These are phyloP conservation scores for Amiota communis DNA, from an alignment of 2,888 invertebrate genomes.

Conservation along the genomic window DNA sequence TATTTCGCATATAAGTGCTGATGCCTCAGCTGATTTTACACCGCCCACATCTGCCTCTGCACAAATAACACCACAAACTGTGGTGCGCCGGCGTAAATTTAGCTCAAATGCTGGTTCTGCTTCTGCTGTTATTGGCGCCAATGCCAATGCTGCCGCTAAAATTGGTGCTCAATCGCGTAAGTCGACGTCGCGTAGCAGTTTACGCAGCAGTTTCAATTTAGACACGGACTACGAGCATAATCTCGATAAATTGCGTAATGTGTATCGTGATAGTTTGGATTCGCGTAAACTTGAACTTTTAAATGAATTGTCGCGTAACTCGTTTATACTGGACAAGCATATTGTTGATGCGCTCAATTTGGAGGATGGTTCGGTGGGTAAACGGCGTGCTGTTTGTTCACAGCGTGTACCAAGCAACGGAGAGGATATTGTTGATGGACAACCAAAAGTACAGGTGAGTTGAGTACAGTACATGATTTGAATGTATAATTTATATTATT, in stretches of 20 bases:
- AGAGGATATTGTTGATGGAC: constrained; percentile 45
- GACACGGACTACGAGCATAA: constrained; percentile 70
- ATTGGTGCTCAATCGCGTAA: constrained; percentile 40
- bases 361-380: constrained; percentile 62
- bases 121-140: not conserved
- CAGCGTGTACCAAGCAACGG: not conserved
- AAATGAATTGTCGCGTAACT: constrained; percentile 69
- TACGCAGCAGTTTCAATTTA: constrained; percentile 56
- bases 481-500: not conserved
- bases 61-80: constrained; percentile 51
- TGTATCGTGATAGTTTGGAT: constrained; percentile 72
- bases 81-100: constrained; percentile 60
- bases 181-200: constrained; percentile 50
- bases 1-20: constrained; percentile 32
- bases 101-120: constrained; percentile 39
- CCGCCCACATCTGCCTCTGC: not conserved
- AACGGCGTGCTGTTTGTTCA: constrained; percentile 30
- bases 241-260: constrained; percentile 69
- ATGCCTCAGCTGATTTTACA: constrained; percentile 35
- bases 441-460: constrained; percentile 54
- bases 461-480: not conserved
- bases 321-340: constrained; percentile 64
- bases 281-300: constrained; percentile 69
- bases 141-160: not conserved
- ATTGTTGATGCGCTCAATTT: constrained; percentile 67